Evolutionary conservation across 2,888 invertebrate genomes (phyloP).

Genomic region (Isotomurus palustris): DNA sequence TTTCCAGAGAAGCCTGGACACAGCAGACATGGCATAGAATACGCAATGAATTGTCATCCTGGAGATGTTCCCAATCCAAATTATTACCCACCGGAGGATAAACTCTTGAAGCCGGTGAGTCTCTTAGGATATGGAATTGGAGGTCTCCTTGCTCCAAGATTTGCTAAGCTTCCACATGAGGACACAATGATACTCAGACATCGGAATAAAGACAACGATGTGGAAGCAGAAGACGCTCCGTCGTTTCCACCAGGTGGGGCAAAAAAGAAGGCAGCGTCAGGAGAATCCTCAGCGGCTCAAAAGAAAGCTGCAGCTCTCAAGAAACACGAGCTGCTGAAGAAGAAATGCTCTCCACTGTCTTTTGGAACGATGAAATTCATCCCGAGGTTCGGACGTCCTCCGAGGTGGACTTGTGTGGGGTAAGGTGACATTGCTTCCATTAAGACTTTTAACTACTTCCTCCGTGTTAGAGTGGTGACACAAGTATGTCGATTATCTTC

Average conservation of each 20-base stretch:
- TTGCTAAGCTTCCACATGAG: conserved; percentile 2
- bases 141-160: conserved; percentile 13
- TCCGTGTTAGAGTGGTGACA: neutral
- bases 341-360: no score
- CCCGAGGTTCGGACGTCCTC: neutral
- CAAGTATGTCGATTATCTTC: neutral
- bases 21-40: conserved; percentile 5
- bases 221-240: no score
- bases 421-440: neutral
- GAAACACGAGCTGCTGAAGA: no score
- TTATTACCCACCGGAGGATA: neutral
- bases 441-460: neutral
- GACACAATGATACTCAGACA: no score
- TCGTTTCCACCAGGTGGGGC: no score
- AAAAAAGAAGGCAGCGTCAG: no score
- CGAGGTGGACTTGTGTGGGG: neutral
- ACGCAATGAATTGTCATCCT: conserved; percentile 1
- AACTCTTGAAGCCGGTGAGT: conserved; percentile 15
- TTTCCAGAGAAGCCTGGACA: neutral
- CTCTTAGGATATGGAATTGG: conserved; percentile 24
- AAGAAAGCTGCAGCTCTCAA: no score
- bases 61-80: conserved; percentile 1
- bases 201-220: no score
- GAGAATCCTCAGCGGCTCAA: no score
- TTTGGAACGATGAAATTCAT: neutral